Evolutionary conservation across 2,113 vertebrate genomes (phyloP).

Genomic region (Xiphorhynchus elegans): DNA sequence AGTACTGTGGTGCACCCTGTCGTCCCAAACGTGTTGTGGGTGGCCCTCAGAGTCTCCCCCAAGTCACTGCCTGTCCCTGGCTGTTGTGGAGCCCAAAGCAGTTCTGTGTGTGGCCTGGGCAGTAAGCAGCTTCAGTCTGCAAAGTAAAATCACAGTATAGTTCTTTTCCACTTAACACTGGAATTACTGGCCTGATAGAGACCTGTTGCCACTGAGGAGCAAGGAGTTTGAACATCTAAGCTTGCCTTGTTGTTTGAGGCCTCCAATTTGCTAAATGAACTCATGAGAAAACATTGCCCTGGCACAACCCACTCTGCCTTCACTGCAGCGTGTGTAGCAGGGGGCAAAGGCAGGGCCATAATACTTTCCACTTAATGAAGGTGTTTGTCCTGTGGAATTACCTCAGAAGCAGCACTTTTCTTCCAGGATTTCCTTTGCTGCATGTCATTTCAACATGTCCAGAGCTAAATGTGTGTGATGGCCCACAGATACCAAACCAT

Average conservation of each 20-base stretch:
- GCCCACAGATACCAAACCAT: neutral
- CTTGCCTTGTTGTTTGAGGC: neutral
- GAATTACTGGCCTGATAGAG: neutral
- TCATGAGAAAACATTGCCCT: neutral
- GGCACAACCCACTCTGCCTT: neutral
- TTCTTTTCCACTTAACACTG: neutral
- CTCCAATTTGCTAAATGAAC: neutral
- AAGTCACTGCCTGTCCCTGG: neutral
- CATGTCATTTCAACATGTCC: neutral
- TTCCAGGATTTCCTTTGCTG: neutral
- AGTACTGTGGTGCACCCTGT: neutral
- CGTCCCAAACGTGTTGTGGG: neutral
- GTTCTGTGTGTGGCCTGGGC: neutral
- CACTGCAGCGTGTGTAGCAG: rapidly evolving
- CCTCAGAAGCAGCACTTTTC: neutral
- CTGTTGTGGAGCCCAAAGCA: neutral
- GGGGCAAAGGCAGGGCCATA: neutral
- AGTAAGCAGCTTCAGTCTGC: neutral
- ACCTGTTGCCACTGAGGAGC: neutral
- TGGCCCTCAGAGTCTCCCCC: neutral
- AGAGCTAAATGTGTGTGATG: neutral
- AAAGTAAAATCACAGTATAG: neutral
- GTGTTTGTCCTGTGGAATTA: neutral
- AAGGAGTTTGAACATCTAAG: neutral
- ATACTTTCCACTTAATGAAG: neutral